A percentile compares a stretch with the other conserved stretches of the same genome.
Conservation (phyloP, 2,113 vertebrate genomes). For the Recurvirostra avosetta region DNA sequence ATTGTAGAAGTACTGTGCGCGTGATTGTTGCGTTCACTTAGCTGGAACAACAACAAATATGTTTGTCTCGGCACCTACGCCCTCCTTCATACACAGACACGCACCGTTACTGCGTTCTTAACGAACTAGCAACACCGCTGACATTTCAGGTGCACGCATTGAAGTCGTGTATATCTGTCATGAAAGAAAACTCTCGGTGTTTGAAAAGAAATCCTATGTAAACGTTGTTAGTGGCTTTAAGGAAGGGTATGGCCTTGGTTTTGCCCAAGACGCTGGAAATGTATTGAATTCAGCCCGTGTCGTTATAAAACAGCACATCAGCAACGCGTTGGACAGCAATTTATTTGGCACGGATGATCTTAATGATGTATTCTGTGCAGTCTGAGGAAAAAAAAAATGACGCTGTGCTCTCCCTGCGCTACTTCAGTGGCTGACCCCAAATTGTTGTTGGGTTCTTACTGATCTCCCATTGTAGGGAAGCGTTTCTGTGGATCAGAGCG, state of each 20-base stretch:
- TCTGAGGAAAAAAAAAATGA: not conserved
- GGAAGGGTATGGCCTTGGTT: not conserved
- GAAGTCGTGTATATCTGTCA: not conserved
- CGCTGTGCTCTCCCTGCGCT: not conserved
- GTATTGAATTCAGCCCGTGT: rapidly evolving
- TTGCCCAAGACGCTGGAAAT: not conserved
- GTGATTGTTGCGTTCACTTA: too few relatives aligned
- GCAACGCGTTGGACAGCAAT: not conserved
- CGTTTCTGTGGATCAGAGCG: not conserved
- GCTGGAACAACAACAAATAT: too few relatives aligned
- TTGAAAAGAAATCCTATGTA: not conserved
- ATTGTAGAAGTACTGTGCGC: not conserved
- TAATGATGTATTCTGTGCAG: not conserved
- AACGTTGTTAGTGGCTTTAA: not conserved
- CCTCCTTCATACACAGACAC: too few relatives aligned
- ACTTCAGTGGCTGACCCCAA: not conserved
- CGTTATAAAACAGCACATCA: not conserved
- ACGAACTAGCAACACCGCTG: too few relatives aligned
- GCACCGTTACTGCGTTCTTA: too few relatives aligned
- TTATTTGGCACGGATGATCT: not conserved
- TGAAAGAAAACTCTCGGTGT: not conserved
- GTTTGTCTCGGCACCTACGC: too few relatives aligned
- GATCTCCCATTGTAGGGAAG: not conserved
- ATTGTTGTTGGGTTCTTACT: not conserved
- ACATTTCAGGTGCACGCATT: too few relatives aligned